Evolutionary conservation across 2,113 vertebrate species (phyloP), one percentile per base, ranked within the genome.

Genomic region (Gambusia holbrooki): DNA sequence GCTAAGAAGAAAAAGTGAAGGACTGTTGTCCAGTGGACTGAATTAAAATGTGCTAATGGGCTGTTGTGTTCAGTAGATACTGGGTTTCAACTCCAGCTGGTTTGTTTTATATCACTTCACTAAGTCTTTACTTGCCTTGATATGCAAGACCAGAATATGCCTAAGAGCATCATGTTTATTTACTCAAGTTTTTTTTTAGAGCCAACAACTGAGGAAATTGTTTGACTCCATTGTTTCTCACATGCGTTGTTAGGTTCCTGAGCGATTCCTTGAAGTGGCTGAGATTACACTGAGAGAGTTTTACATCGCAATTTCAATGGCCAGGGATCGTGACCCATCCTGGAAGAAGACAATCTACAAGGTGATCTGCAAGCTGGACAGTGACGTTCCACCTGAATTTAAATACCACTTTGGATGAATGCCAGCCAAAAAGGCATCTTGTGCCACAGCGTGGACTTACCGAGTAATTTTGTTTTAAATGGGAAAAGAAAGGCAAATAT

Each of bases 271-370:
- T 88, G 94, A 97, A 75, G 95, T 97, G 68, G 94, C 95, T 17
- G 96, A 95, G 85, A 84, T 97, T 88, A 98, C 97, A 0, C 85
- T 97, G 71, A 93, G 92, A 89, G 96, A 98, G 75, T 98, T 98
- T 93, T 97, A 97, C 92, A 89, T 88, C 0, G 96, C 97, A 0
- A 91, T 98, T 89, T 95, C 93, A 29, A 40, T 92, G 0, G 95
- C 96, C 62, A 96, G 94, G 90, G 97, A 98, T 0, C 84, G 89
- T 0, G 96, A 98, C 75, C 96, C 97, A 6, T 97, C 96, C 73
- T 98, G 97, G 97, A 98, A 98, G 93, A 98, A 98, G 90, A 92
- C 95, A 13, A 98, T 98, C 93, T 98, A 98, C 92, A 98, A 97
- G 92, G 95, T 97, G 19, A 98, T 98, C 93, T 97, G 96, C 29